phyloP scores from a whole-genome alignment of 2,113 vertebrate genomes.

The Nothoprocta pentlandii region DNA sequence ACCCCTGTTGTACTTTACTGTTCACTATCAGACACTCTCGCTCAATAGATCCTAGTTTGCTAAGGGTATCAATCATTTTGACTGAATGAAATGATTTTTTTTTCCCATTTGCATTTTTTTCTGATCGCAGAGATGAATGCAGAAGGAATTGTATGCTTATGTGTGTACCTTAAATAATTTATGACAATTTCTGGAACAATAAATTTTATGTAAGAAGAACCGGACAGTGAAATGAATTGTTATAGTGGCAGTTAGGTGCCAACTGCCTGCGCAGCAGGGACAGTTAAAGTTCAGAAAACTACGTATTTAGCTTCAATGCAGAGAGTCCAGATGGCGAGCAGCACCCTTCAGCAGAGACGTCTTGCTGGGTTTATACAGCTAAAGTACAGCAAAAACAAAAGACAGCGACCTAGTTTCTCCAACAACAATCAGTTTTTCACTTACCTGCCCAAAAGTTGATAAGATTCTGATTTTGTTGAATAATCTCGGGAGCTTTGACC shows the following conservation, averaged over 20 bases:
- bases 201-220: not conserved
- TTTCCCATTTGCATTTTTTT: not conserved
- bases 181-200: not conserved
- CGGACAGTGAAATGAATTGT: not conserved
- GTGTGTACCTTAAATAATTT: not conserved
- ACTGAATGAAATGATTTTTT: not conserved
- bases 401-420: not conserved
- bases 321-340: not conserved
- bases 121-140: not conserved
- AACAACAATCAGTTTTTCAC: not conserved
- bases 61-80: not conserved
- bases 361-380: not conserved
- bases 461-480: not conserved
- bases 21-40: fast-evolving
- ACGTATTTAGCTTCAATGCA: not conserved
- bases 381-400: not conserved
- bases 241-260: not conserved
- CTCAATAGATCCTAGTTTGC: not conserved
- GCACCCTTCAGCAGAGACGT: fast-evolving
- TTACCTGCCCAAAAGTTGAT: not conserved
- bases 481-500: not conserved
- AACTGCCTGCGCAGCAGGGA: not conserved
- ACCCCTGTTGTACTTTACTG: not conserved
- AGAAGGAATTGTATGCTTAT: not conserved
- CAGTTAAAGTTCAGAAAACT: not conserved